Evolutionary conservation across 2,113 vertebrate genomes (phyloP).

Genomic region (Aplodontia rufa): DNA sequence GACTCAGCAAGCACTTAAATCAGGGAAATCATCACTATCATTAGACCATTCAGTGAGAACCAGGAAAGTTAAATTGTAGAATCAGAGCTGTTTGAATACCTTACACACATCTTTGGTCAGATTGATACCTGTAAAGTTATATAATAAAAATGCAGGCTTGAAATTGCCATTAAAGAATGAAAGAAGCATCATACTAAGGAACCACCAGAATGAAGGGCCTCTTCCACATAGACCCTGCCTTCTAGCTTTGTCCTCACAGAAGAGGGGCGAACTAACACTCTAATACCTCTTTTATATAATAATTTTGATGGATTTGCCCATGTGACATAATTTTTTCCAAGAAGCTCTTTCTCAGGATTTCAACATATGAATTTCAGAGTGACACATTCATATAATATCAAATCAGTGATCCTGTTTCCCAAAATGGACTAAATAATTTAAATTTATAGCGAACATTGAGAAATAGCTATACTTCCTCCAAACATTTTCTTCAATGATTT

Average conservation of each 20-base stretch:
- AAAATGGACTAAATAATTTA: background rate
- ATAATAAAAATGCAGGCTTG: background rate
- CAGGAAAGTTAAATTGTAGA: background rate
- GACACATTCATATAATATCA: background rate
- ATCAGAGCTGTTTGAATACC: background rate
- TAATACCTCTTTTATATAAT: background rate
- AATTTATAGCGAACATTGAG: background rate
- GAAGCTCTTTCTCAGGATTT: background rate
- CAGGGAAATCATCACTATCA: no score
- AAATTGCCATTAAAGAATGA: background rate
- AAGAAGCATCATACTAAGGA: no score
- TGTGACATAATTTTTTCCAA: background rate
- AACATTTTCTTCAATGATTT: background rate
- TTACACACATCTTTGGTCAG: no score
- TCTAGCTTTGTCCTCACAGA: background rate
- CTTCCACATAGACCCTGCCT: background rate
- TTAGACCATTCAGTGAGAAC: background rate
- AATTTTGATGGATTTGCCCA: fast-evolving
- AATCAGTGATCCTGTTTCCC: background rate
- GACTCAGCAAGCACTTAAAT: background rate
- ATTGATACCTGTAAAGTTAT: background rate
- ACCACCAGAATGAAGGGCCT: no score
- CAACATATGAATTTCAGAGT: background rate
- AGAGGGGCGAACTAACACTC: background rate
- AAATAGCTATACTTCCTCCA: background rate